Conservation (phyloP, 2,888 invertebrate genomes). For the Eupithecia vulgata region DNA sequence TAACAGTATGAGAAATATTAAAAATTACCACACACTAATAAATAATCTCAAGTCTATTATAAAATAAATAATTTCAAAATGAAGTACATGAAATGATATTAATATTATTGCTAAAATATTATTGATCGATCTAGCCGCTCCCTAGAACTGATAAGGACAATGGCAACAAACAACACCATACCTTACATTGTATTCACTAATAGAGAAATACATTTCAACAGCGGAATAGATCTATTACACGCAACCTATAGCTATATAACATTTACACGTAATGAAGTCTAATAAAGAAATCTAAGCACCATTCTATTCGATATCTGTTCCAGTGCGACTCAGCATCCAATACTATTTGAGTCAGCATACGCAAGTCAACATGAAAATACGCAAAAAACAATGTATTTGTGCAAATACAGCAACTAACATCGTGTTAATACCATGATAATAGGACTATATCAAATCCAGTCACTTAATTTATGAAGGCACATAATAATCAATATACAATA, state of each 20-base stretch:
- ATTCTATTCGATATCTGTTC: slow-evolving; percentile 83
- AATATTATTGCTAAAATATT: slow-evolving; percentile 61
- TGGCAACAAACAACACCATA: slow-evolving; percentile 56
- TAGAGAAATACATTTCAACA: slow-evolving; percentile 50
- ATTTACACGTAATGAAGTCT: slow-evolving; percentile 64
- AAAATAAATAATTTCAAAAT: slow-evolving; percentile 71
- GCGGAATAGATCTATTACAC: slow-evolving; percentile 50
- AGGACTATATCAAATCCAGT: slow-evolving; percentile 79
- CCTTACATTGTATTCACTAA: slow-evolving; percentile 51
- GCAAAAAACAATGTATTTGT: slow-evolving; percentile 71
- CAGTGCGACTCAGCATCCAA: slow-evolving; percentile 77
- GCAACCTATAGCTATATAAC: slow-evolving; percentile 59
- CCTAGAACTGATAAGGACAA: slow-evolving; percentile 46
- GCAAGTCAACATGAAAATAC: slow-evolving; percentile 66
- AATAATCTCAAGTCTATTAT: slow-evolving; percentile 76
- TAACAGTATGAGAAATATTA: slow-evolving; percentile 66
- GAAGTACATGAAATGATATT: slow-evolving; percentile 55
- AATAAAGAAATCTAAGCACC: slow-evolving; percentile 81
- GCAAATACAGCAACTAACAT: slow-evolving; percentile 70
- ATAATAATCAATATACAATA: slow-evolving; percentile 79
- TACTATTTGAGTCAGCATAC: slow-evolving; percentile 76
- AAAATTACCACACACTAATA: slow-evolving; percentile 81
- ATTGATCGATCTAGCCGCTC: slow-evolving; percentile 55
- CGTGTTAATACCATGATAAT: slow-evolving; percentile 69
- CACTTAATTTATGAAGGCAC: slow-evolving; percentile 78